phyloP scores from a whole-genome alignment of 2,888 invertebrate genomes.

The Notodonta dromedarius region DNA sequence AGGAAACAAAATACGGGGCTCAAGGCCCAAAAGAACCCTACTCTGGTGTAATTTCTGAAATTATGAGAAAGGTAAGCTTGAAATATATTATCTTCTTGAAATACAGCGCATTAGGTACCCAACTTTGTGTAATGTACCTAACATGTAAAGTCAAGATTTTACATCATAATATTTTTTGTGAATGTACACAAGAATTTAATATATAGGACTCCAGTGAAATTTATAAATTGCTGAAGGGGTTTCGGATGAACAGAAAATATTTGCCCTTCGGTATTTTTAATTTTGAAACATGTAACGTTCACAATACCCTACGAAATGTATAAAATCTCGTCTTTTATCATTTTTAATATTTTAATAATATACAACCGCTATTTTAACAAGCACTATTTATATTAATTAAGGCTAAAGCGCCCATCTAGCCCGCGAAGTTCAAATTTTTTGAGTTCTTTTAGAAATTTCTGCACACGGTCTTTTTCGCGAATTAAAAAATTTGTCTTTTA shows the following conservation, averaged over 20 bases:
- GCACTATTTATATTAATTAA: too few relatives aligned
- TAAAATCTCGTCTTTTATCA: not conserved
- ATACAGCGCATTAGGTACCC: too few relatives aligned
- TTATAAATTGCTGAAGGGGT: not conserved
- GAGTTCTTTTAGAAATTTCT: too few relatives aligned
- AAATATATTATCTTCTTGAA: not conserved
- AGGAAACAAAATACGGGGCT: constrained; percentile 93
- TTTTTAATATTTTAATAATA: not conserved
- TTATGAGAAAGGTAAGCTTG: constrained; percentile 90
- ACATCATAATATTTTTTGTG: not conserved
- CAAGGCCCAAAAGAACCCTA: constrained; percentile 91
- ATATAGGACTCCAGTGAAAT: not conserved
- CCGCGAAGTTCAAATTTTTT: too few relatives aligned
- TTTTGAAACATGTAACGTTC: not conserved
- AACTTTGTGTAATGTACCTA: too few relatives aligned
- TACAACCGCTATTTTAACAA: too few relatives aligned
- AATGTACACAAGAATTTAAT: not conserved
- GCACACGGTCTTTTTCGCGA: too few relatives aligned
- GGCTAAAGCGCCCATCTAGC: too few relatives aligned
- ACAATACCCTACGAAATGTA: not conserved
- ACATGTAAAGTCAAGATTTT: too few relatives aligned
- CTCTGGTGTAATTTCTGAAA: constrained; percentile 95
- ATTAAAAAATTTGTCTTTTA: too few relatives aligned
- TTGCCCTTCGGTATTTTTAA: not conserved
- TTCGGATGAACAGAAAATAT: not conserved